Conservation (phyloP, 2,888 invertebrate genomes). For the Pristionchus entomophagus region DNA sequence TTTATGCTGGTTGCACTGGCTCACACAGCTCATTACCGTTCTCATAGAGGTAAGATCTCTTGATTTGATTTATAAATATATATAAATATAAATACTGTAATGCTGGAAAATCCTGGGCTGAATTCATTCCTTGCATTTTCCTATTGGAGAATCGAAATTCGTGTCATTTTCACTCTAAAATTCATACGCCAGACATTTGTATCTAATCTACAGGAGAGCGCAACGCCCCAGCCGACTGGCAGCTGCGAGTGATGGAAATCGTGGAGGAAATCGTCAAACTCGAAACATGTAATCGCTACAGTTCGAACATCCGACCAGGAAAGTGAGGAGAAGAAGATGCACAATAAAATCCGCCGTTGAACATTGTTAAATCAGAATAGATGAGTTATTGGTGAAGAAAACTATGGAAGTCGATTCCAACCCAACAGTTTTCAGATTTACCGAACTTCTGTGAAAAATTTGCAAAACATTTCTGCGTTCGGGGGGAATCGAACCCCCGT, state of each 20-base stretch:
- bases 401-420: background rate
- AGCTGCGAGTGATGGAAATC: background rate
- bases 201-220: background rate
- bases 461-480: constrained; percentile 51
- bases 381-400: background rate
- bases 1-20: background rate
- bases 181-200: background rate
- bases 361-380: background rate
- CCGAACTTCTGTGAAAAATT: background rate
- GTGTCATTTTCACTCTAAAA: no score
- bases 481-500: constrained; percentile 60
- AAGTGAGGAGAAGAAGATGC: background rate
- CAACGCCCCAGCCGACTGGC: background rate
- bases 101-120: background rate
- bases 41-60: background rate
- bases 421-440: background rate
- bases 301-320: background rate
- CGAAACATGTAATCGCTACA: background rate
- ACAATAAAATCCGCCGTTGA: background rate
- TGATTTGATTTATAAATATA: background rate
- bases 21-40: background rate
- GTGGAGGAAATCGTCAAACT: background rate
- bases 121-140: background rate
- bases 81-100: background rate
- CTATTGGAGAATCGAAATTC: background rate